Evolutionary conservation across 2,113 vertebrate genomes (phyloP), one percentile per base, ranked within the genome.

Genomic region (Morphnarchus princeps): DNA sequence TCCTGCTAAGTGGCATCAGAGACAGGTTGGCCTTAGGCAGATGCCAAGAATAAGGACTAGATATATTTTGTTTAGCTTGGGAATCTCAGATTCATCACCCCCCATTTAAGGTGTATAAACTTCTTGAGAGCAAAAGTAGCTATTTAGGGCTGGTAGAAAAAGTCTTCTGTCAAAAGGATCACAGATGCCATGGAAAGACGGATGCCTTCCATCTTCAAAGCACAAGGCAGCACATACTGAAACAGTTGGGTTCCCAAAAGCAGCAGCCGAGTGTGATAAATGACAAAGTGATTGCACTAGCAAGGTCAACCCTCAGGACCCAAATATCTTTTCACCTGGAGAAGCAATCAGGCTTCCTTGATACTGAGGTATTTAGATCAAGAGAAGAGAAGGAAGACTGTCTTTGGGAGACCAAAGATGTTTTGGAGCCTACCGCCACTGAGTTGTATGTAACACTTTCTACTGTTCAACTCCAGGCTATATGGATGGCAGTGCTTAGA

Each of bases 11-110:
- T 50, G 66, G 45, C 92, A 89, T 57, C 69, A 71, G 80, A 82
- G 86, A 83, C 82, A 95, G 49, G 43, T 7, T 91, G 63, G 90
- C 91, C 94, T 91, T 47, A 93, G 94, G 95, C 92, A 92, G 95
- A 83, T 70, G 55, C 38, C 87, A 77, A 54, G 32, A 77, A 70
- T 49, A 85, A 85, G 62, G 70, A 69, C 26, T 63, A 67, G 70
- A 38, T 32, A 3, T 13, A 22, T 80, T 94, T 40, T 62, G 57
- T 70, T 96, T 74, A 73, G 38, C 49, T 79, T 61, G 40, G 59
- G 54, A 76, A 50, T 58, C 62, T 82, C 89, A 31, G 58, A 74
- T 82, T 94, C 59, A 42, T 1, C 49, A 42, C 11, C 3, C 26
- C 3, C 67, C 3, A 4, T 69, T 86, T 59, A 74, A 84, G 42